These are phyloP conservation scores for Dynastes maya DNA, from an alignment of 2,888 invertebrate genomes.

Conservation along the genomic window DNA sequence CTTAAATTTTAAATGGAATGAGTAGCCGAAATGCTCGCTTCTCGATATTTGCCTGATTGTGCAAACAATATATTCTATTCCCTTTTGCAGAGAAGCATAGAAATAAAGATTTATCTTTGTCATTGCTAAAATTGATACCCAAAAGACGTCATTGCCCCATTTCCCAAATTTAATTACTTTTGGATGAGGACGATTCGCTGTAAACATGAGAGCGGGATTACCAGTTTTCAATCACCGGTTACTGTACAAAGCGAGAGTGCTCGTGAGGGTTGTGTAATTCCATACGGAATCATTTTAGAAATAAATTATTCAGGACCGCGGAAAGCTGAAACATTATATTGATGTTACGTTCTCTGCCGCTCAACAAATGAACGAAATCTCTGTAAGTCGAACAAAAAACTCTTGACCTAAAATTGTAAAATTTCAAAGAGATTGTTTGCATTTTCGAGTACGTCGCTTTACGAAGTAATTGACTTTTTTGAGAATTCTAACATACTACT, in stretches of 20 bases:
- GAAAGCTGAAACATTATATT: slow-evolving; percentile 23
- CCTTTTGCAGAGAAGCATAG: background rate
- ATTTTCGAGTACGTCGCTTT: background rate
- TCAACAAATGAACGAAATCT: slow-evolving; percentile 12
- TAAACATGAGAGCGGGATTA: background rate
- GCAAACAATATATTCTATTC: no score
- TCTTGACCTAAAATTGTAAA: background rate
- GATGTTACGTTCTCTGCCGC: slow-evolving; percentile 3
- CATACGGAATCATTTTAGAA: slow-evolving; percentile 38
- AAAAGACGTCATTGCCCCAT: background rate
- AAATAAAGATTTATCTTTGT: background rate
- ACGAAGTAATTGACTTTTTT: background rate
- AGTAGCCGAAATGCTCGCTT: no score
- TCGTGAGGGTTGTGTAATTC: slow-evolving; percentile 31
- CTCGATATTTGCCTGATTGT: no score
- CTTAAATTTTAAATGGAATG: no score
- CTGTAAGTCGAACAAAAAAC: background rate
- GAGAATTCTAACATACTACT: no score
- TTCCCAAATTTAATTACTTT: slow-evolving; percentile 27
- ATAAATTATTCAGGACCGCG: slow-evolving; percentile 34
- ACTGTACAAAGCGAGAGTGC: slow-evolving; percentile 35
- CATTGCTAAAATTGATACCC: slow-evolving; percentile 22
- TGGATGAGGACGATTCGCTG: background rate
- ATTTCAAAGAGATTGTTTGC: background rate
- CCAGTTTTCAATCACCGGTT: slow-evolving; percentile 37